Evolutionary conservation across 2,797 vertebrate species (phyloP), one percentile per base, ranked within the genome.

Genomic region (Falco concolor): DNA sequence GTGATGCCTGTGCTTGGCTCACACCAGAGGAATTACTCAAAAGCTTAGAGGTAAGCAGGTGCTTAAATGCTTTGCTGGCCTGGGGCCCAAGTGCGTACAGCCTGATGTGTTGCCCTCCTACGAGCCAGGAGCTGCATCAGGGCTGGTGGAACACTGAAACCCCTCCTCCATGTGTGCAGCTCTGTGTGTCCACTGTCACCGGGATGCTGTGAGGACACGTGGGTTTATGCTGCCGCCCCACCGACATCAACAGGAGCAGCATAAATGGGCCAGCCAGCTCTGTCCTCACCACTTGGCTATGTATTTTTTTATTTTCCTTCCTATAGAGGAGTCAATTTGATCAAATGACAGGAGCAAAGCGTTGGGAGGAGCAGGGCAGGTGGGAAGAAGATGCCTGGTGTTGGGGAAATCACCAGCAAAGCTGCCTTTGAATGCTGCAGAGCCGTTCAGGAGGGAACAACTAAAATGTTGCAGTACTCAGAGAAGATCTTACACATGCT

Each of bases 111-210:
- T 2, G 57, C 70, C 63, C 30, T 90, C 42, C 36, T 34, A 12
- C 0, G 7, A 65, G 76, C 24, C 22, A 30, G 50, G 36, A 64
- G 47, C 25, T 40, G 59, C 12, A 12, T 0, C 0, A 1, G 81
- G 70, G n/a, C 57, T n/a, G 60, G 68, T 3, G 2, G 34, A 54
- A 50, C 60, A 30, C 32, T 6, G 16, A 38, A 65, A 45, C 8
- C n/a, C 21, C 27, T 76, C 11, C 53, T 56, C 30, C 0, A 0
- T 25, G n/a, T 0, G 0, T 27, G 56, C 85, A 68, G 57, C 42
- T 83, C 60, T 1, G 0, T 28, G 50, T 69, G 54, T 56, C 52
- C 3, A 1, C 32, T 10, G 68, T 30, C 73, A 70, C 60, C 17
- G 57, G 61, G n/a, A 56, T 8, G 4, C 44, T 3, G 5, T 27